Percentiles rank a stretch among this genome's conserved stretches.
These are phyloP conservation scores for Girardinichthys multiradiatus DNA, from an alignment of 2,113 vertebrate genomes.

Conservation along the genomic window DNA sequence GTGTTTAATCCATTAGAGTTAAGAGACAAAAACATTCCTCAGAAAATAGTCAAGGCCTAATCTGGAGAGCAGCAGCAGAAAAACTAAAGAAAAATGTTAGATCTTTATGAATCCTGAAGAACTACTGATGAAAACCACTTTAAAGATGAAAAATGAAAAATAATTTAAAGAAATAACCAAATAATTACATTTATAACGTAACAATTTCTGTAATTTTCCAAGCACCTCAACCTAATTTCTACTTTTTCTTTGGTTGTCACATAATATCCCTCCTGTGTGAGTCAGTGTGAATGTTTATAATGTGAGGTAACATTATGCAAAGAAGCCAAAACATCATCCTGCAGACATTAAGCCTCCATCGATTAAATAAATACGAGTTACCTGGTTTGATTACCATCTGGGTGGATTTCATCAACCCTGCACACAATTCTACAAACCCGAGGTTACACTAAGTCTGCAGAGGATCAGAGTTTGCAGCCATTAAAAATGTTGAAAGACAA, in stretches of 20 bases:
- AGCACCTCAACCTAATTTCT: neutral
- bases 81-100: no score
- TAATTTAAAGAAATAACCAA: no score
- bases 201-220: no score
- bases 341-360: neutral
- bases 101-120: neutral
- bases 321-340: neutral
- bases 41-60: no score
- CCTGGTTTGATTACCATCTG: neutral
- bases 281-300: neutral
- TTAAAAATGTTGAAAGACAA: neutral
- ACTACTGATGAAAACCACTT: neutral
- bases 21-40: no score
- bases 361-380: neutral
- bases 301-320: neutral
- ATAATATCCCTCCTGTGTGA: neutral
- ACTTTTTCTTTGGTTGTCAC: neutral
- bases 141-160: neutral
- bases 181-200: no score
- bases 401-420: neutral
- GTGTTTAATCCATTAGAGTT: no score
- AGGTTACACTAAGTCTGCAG: neutral
- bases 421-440: neutral
- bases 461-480: neutral
- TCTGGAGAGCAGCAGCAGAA: no score